Evolutionary conservation across 1,140 invertebrate genomes (phyloP), one percentile per base, ranked within the genome.

Genomic region (Papilio aristodemus): DNA sequence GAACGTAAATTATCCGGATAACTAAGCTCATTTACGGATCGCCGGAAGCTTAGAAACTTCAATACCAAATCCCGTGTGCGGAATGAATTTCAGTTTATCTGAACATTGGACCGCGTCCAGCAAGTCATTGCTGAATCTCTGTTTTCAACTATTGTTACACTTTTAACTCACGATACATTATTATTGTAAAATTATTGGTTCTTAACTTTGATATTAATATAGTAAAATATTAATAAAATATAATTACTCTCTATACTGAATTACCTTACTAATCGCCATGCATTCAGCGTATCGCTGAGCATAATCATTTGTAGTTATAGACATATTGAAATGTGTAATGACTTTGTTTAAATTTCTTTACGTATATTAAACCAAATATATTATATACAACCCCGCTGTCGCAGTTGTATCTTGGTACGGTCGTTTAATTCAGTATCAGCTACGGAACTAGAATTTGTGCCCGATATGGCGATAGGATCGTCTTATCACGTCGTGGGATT

Each of bases 81-180:
- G 59, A 17, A 62, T 62, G 32, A 62, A 62, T 62, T 62, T 62
- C 59, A 39, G 36, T 62, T 62, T 41, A 62, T 41, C 37, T 62
- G 36, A 39, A 22, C 37, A 38, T 62, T 62, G 37, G 59, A 36
- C 39, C 36, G 4, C 10, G 37, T 62, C 59, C 59, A 62, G 32
- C 39, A 62, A 62, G 37, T 62, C 59, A 62, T 38, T 22, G 17
- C 14, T 11, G 39, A 62, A 62, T 38, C 37, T 39, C 36, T 14
- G n/a, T 11, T 54, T 59, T 11, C 19, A 4, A 10, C 46, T 22
- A 11, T 11, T 50, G 19, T 50, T 50, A 50, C 17, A 22, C 19
- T 22, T 22, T 22, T 50, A 50, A 9, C 3, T 22, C 14, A 4
- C n/a, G 14, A 39, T 39, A 17, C 41, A 8, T 3, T 43, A 41